These are phyloP conservation scores for Zelostemma sp. DNA, from an alignment of 1,140 invertebrate genomes.

Conservation along the genomic window DNA sequence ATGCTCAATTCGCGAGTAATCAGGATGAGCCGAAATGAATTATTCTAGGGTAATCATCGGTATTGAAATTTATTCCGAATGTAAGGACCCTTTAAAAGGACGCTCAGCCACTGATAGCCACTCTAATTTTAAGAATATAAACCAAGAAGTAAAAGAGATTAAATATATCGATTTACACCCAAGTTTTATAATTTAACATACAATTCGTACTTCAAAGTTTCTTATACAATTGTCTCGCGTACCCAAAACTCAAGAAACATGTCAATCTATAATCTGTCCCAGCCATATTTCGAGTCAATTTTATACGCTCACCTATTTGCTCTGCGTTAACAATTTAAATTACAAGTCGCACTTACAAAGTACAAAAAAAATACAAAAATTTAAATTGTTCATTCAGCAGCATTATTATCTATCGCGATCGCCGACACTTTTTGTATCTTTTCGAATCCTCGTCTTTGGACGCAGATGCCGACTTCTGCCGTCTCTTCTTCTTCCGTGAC, in stretches of 20 bases:
- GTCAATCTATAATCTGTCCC: too few relatives aligned
- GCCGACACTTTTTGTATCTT: slow-evolving; percentile 36
- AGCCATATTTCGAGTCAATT: neutral
- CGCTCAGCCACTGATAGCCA: too few relatives aligned
- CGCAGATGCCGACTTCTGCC: too few relatives aligned
- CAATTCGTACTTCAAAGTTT: neutral
- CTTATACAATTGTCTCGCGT: neutral
- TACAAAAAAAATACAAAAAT: neutral
- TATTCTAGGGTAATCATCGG: neutral
- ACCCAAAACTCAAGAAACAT: neutral
- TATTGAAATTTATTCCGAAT: too few relatives aligned
- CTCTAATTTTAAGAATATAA: too few relatives aligned
- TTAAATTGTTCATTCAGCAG: slow-evolving; percentile 5
- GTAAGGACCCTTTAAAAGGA: too few relatives aligned
- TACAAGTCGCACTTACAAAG: neutral
- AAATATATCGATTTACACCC: neutral
- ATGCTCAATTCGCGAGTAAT: too few relatives aligned
- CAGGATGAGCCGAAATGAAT: too few relatives aligned
- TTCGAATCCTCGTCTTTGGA: slow-evolving; percentile 39
- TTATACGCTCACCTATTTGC: too few relatives aligned
- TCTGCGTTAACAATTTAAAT: neutral
- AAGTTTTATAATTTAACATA: neutral
- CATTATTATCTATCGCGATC: slow-evolving; percentile 37
- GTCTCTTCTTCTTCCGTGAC: too few relatives aligned
- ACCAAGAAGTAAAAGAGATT: neutral